phyloP scores from a whole-genome alignment of 2,113 vertebrate genomes.

The Dasyurus viverrinus region DNA sequence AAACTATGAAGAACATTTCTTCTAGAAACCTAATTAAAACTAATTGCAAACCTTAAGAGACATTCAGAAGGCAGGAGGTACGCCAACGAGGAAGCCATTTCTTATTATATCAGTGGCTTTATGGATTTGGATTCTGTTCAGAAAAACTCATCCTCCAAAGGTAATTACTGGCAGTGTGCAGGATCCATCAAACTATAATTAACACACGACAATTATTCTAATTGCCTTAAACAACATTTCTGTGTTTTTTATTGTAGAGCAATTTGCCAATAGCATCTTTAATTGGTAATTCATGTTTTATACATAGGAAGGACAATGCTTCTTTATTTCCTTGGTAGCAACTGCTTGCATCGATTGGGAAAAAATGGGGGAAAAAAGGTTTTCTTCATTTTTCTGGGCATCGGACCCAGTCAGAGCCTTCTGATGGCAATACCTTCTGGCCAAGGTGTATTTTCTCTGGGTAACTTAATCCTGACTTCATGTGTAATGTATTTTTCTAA shows the following conservation, averaged over 20 bases:
- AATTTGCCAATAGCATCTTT: constrained; percentile 86
- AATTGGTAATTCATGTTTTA: constrained; percentile 86
- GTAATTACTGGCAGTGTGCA: constrained; percentile 85
- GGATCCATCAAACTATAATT: constrained; percentile 87
- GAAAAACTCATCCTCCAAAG: constrained; percentile 81
- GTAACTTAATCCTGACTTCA: constrained; percentile 69
- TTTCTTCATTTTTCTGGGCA: constrained; percentile 68
- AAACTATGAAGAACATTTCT: constrained; percentile 70
- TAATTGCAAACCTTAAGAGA: constrained; percentile 85
- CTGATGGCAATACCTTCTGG: constrained; percentile 76
- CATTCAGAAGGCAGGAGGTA: constrained; percentile 72
- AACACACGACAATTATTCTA: constrained; percentile 87
- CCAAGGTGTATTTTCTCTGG: constrained; percentile 56
- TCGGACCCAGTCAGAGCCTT: constrained; percentile 62
- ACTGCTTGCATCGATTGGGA: constrained; percentile 59
- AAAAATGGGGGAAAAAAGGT: constrained; percentile 41
- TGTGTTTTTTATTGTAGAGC: constrained; percentile 86
- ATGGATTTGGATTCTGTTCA: constrained; percentile 86
- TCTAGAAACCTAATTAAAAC: constrained; percentile 80
- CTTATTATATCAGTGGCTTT: constrained; percentile 82
- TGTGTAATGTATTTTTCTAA: constrained; percentile 70
- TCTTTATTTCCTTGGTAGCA: constrained; percentile 78
- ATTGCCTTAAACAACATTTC: constrained; percentile 85
- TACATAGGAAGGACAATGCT: constrained; percentile 80
- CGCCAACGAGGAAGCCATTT: constrained; percentile 80